Evolutionary conservation across 35 echinoderm and acorn worm species (phyloP), one percentile per base, ranked within the genome.

Genomic region (Ophiothrix spiculata): DNA sequence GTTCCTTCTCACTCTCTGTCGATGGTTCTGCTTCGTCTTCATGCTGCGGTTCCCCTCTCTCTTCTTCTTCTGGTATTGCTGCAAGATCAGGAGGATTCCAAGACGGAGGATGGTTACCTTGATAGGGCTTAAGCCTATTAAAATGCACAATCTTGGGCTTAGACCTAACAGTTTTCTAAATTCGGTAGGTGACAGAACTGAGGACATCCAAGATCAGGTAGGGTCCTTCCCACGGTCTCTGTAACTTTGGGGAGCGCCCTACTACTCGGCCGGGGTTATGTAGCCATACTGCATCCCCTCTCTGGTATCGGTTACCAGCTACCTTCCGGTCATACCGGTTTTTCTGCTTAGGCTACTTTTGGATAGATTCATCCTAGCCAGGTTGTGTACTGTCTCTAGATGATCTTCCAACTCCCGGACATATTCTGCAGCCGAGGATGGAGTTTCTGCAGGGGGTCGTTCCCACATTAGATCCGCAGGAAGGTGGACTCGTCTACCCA

Each of bases 221-320:
- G 25, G 83, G 82, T 0, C 75, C 83, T 69, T 69, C 25, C 60
- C 60, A 12, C 29, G 17, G 17, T 2, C 1, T n/a, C 25, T 15
- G 8, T 8, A 54, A 21, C 21, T 54, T 54, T 54, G 75, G 76
- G 21, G 38, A 46, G 11, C 38, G 0, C 56, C 82, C 89, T 49
- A 75, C 41, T 33, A 56, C 77, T 21, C 36, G 37, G 12, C 63
- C 42, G 21, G 86, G 86, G 36, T 78, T 64, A 40, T 88, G 79
- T 25, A 88, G 34, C 86, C 87, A 79, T 33, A 93, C 80, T 39
- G 39, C 33, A 17, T 93, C 35, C 15, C 91, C 86, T 35, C 14
- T 0, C 19, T 83, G 1, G 16, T 75, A 88, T 8, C 0, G 23
- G 39, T 88, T 35, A 17, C 29, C 37, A 31, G 36, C 35, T 78